Evolutionary conservation across 2,797 vertebrate genomes (phyloP).

Genomic region (Trachops cirrhosus): DNA sequence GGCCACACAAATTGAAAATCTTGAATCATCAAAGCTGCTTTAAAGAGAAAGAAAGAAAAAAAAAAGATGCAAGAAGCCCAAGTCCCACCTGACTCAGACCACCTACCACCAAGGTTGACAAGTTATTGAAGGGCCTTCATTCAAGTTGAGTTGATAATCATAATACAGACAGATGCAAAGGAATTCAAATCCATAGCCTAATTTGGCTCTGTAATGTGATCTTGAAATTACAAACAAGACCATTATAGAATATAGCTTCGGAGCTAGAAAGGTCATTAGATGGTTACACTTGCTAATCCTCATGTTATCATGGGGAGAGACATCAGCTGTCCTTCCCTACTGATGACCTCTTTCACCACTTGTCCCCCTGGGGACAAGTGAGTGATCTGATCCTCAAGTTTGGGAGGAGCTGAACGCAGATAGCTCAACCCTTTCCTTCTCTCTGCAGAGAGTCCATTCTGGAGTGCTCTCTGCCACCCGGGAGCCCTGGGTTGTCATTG

Average conservation of each 20-base stretch:
- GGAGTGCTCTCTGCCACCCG: background rate
- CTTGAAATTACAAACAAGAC: background rate
- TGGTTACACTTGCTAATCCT: background rate
- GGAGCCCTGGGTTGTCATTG: background rate
- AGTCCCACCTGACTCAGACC: background rate
- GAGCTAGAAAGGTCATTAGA: background rate
- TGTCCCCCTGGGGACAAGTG: background rate
- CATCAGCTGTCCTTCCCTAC: slow-evolving; percentile 13
- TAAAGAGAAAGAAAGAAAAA: background rate
- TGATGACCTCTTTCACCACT: background rate
- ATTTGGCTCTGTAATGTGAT: background rate
- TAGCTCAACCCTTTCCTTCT: background rate
- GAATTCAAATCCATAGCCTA: background rate
- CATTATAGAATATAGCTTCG: background rate
- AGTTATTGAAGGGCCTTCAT: background rate
- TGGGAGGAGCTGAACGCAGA: background rate
- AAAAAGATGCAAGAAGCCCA: background rate
- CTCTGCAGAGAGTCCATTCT: background rate
- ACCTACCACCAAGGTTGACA: background rate
- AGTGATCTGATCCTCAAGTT: background rate
- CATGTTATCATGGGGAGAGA: background rate
- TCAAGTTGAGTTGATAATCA: background rate
- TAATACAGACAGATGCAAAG: background rate
- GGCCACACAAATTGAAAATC: background rate
- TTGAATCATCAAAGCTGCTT: background rate